Conservation (phyloP, 2,888 invertebrate species). For the Meteorus colon region DNA sequence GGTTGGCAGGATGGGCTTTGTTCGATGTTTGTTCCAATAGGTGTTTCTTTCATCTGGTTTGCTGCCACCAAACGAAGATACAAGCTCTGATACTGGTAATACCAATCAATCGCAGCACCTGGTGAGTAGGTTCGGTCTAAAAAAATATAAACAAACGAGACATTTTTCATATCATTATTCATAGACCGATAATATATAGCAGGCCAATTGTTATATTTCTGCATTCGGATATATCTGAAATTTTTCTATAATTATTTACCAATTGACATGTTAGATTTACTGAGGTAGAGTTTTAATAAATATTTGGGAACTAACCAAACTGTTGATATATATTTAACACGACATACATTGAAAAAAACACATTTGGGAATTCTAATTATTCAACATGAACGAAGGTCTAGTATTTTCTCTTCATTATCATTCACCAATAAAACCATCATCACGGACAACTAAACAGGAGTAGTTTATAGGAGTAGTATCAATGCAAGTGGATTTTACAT, state of each 20-base stretch:
- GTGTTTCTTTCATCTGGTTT: constrained; percentile 52
- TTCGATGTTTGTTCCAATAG: constrained; percentile 16
- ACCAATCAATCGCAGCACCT: constrained; percentile 60
- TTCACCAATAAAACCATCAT: constrained; percentile 12
- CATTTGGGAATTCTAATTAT: neutral
- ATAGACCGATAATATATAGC: neutral
- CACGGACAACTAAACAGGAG: neutral
- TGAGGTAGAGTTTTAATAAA: neutral
- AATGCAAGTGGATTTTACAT: neutral
- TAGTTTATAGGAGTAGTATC: neutral
- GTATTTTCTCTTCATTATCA: neutral
- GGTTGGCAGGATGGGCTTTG: constrained; percentile 11
- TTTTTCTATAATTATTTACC: neutral
- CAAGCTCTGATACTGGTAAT: constrained; percentile 63
- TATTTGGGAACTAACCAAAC: neutral
- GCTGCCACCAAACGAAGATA: constrained; percentile 63
- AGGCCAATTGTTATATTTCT: neutral
- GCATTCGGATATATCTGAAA: neutral
- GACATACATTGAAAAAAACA: neutral
- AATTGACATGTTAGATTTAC: neutral
- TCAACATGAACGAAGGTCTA: neutral
- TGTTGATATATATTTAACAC: neutral
- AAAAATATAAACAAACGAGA: constrained; percentile 51
- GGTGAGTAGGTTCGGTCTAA: constrained; percentile 59
- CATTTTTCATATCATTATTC: constrained; percentile 33